Conservation (phyloP, 2,888 invertebrate species). For the Pegoplata infirma region DNA sequence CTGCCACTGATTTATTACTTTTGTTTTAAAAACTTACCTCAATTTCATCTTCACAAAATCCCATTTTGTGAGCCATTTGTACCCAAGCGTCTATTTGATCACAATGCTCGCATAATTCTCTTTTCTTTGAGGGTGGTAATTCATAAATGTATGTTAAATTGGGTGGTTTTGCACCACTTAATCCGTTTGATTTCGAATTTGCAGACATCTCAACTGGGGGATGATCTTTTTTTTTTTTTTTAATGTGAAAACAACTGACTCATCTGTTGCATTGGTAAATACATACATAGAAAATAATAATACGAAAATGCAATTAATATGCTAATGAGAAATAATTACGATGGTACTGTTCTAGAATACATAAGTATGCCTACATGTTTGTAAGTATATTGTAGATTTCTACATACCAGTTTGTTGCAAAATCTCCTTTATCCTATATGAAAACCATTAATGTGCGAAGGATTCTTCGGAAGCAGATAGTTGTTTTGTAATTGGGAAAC, state of each 20-base stretch:
- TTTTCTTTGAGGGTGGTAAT: conserved; percentile 84
- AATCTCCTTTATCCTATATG: background rate
- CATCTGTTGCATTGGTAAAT: conserved; percentile 27
- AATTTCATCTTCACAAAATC: conserved; percentile 80
- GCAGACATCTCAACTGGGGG: conserved; percentile 53
- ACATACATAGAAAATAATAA: too few species aligned
- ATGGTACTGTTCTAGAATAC: background rate
- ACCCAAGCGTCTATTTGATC: conserved; percentile 90
- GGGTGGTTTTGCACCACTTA: background rate
- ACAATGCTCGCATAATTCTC: conserved; percentile 86
- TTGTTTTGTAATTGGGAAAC: background rate
- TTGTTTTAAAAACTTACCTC: conserved; percentile 68
- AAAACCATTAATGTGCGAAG: too few species aligned
- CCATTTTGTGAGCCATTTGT: conserved; percentile 85
- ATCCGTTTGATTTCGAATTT: conserved; percentile 14
- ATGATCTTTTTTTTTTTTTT: conserved; percentile 1
- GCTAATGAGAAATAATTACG: background rate
- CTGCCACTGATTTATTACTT: too few species aligned
- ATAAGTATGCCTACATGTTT: too few species aligned
- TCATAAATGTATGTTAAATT: conserved; percentile 83
- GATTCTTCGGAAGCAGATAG: background rate
- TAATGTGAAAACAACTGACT: conserved; percentile 42
- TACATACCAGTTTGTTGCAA: background rate
- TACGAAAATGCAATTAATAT: conserved; percentile 6
- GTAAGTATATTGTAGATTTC: too few species aligned